Base-by-base conservation (phyloP, 2,888 invertebrate genomes). In the Phyllotreta striolata region DNA sequence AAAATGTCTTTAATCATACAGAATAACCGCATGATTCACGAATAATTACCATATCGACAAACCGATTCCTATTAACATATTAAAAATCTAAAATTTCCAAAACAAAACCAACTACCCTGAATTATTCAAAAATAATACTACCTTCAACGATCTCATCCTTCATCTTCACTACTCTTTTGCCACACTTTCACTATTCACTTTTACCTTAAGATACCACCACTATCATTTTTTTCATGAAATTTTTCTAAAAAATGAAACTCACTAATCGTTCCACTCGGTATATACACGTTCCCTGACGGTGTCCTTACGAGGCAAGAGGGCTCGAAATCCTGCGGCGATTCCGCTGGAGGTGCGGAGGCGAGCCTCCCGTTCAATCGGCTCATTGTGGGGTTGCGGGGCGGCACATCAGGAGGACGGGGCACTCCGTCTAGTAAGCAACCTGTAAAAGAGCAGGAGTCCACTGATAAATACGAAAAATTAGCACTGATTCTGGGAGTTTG, bases 201-300 rank as follows among this genome's bases (percentile, higher is more conserved):
- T 24, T 24, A 62, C 55, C 55, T 58, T 46, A 24, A 24, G 24
- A 24, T 24, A 62, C n/a, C 58, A 49, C 2, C 55, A 62, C 55
- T 38, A 46, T 24, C 24, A n/a, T n/a, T 56, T 37, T 40, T 47
- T 14, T 39, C 38, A 47, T 51, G 10, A 41, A 64, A 51, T 59
- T 24, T 24, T 24, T 24, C 24, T 24, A 24, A 60, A 63, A 67
- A 49, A 56, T 54, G 51, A 39, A 62, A 85, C 85, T 85, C 80
- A 86, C 86, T 85, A 80, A 85, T 79, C 78, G 85, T 86, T 85
- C 90, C 90, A 85, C 92, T 91, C 82, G 94, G 94, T 87, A 95
- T 94, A 86, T 94, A 95, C 81, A 95, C 92, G 85, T 94, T 94
- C 81, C 95, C 95, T 74, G 94, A 95, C 74, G 94, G 93, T 72